Evolutionary conservation across 1,140 invertebrate species (phyloP).

Genomic region (Anastrepha obliqua): DNA sequence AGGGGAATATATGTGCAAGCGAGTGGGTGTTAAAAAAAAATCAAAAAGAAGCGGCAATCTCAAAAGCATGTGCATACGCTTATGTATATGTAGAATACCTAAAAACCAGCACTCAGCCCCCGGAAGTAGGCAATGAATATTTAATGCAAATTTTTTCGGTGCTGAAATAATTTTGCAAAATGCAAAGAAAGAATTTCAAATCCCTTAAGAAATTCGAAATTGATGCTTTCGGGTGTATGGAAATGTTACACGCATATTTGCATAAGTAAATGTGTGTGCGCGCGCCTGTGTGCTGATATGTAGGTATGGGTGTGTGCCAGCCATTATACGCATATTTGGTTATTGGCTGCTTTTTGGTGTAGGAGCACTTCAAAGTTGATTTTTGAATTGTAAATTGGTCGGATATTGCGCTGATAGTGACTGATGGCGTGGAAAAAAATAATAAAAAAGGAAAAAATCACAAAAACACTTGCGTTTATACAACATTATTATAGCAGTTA

Average conservation of each 20-base stretch:
- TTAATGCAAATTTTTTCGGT: conserved; percentile 55
- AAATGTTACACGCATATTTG: conserved; percentile 35
- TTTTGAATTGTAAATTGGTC: conserved; percentile 47
- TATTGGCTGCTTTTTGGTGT: conserved; percentile 16
- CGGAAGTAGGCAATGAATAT: conserved; percentile 56
- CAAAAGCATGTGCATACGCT: not conserved
- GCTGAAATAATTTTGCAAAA: conserved; percentile 54
- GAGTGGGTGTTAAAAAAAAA: not conserved
- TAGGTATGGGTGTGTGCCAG: not conserved
- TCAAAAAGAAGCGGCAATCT: not conserved
- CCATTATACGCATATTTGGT: conserved; percentile 36
- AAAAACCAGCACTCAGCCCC: conserved; percentile 27
- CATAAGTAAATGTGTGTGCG: conserved; percentile 2
- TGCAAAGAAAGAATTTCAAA: conserved; percentile 31
- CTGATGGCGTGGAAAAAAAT: not conserved
- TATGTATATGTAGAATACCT: not conserved
- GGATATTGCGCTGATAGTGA: conserved; percentile 33
- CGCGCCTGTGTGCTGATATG: not conserved
- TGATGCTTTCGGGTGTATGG: conserved; percentile 9
- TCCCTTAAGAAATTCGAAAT: conserved; percentile 43
- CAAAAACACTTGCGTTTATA: not conserved
- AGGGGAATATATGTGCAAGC: not conserved
- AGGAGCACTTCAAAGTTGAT: conserved; percentile 13
- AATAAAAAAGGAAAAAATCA: not conserved
- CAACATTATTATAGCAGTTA: not conserved